Evolutionary conservation across 2,888 invertebrate species (phyloP).

Genomic region (Euplagia quadripunctaria): DNA sequence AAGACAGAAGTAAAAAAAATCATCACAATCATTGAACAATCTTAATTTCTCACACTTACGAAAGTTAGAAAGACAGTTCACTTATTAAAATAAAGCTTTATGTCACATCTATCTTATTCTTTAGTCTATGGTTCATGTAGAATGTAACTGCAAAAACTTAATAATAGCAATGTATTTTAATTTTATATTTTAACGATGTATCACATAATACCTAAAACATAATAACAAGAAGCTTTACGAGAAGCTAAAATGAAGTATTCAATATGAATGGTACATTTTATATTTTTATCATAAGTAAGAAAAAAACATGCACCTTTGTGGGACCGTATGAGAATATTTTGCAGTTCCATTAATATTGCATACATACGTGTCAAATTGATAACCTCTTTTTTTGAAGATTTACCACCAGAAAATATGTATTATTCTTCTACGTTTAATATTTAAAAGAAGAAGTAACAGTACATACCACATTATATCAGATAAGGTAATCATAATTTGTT

Average conservation of each 20-base stretch:
- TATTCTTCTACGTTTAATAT: neutral
- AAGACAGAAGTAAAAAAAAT: neutral
- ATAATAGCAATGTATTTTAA: neutral
- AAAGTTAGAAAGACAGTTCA: neutral
- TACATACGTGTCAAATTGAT: no score
- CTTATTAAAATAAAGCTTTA: neutral
- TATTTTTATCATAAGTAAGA: no score
- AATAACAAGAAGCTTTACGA: neutral
- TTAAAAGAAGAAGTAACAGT: neutral
- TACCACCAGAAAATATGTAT: no score
- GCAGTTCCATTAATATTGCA: no score
- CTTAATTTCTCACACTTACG: no score
- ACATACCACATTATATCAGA: neutral
- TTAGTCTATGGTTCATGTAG: slow-evolving; percentile 35
- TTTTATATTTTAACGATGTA: no score
- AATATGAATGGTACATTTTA: neutral
- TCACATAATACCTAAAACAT: no score
- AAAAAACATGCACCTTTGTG: no score
- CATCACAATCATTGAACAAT: no score
- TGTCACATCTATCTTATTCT: slow-evolving; percentile 17
- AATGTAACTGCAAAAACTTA: slow-evolving; percentile 49
- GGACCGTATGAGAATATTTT: no score
- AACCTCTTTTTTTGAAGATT: no score
- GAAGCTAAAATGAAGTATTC: neutral
- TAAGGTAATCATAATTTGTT: neutral